phyloP scores from a whole-genome alignment of 1,140 invertebrate species.

The Pseudomyrmex flavicornis region DNA sequence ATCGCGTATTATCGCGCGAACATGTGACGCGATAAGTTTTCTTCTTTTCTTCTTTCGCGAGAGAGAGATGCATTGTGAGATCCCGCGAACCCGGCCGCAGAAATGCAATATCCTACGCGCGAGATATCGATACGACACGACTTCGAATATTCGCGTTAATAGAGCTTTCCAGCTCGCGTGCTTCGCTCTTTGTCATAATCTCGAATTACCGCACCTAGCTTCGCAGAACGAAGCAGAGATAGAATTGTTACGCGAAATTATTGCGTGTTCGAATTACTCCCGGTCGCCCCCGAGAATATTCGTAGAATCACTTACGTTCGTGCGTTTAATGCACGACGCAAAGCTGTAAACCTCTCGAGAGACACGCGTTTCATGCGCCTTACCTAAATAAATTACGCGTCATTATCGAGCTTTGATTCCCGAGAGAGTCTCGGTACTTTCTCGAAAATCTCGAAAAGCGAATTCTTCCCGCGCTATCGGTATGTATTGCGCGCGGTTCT shows the following conservation, averaged over 20 bases:
- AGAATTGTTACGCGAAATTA: slow-evolving; percentile 32
- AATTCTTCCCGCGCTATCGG: background rate
- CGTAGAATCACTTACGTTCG: background rate
- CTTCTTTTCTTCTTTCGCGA: background rate
- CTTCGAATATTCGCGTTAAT: slow-evolving; percentile 43
- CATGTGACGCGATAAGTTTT: slow-evolving; percentile 11
- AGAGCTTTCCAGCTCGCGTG: slow-evolving; percentile 23
- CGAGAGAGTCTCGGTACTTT: background rate
- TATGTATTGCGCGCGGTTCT: background rate
- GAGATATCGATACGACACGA: slow-evolving; percentile 8
- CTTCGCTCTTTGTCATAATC: slow-evolving; percentile 28
- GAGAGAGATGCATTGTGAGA: slow-evolving; percentile 4
- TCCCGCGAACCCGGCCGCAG: background rate
- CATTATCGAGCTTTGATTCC: background rate
- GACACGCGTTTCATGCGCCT: background rate
- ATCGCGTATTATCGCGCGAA: slow-evolving; percentile 5
- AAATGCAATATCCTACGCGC: slow-evolving; percentile 29
- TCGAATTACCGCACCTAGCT: slow-evolving; percentile 27
- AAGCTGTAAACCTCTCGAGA: background rate
- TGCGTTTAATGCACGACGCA: background rate
- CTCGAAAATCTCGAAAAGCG: background rate
- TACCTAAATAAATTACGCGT: background rate
- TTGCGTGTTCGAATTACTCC: slow-evolving; percentile 4
- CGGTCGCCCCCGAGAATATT: background rate
- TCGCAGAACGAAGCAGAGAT: background rate